Conservation (phyloP, 2,113 vertebrate species). For the Circaetus gallicus region DNA sequence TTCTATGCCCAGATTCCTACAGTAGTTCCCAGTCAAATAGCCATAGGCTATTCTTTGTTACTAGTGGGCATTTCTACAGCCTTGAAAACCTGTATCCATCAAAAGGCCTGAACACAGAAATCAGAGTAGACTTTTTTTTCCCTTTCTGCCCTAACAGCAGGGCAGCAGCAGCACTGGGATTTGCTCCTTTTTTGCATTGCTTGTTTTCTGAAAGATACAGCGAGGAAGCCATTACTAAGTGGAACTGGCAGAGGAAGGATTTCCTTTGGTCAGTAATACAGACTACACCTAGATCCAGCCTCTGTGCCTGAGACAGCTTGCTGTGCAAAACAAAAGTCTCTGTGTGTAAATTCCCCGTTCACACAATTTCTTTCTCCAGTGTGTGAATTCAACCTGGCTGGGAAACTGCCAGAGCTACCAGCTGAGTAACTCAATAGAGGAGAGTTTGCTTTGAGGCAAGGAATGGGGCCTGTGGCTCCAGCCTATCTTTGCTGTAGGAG, state of each 20-base stretch:
- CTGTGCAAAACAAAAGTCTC: not conserved
- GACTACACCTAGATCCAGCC: not conserved
- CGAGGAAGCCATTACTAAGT: not conserved
- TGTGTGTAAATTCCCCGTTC: not conserved
- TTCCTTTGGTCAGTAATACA: not conserved
- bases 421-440: not conserved
- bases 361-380: not conserved
- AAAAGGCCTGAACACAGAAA: not conserved
- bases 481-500: not conserved
- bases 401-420: not conserved
- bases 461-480: not conserved
- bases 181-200: not conserved
- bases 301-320: not conserved
- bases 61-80: not conserved
- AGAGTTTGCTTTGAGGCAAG: not conserved
- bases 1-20: not conserved
- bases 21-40: not conserved
- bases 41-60: not conserved
- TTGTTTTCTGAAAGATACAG: not conserved
- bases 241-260: not conserved
- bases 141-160: not conserved
- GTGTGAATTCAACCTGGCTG: not conserved
- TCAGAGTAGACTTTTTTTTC: not conserved
- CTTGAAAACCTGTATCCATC: not conserved
- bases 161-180: not conserved